These are phyloP conservation scores for Scaptomyza montana DNA, from an alignment of 1,140 invertebrate genomes.

Conservation along the genomic window DNA sequence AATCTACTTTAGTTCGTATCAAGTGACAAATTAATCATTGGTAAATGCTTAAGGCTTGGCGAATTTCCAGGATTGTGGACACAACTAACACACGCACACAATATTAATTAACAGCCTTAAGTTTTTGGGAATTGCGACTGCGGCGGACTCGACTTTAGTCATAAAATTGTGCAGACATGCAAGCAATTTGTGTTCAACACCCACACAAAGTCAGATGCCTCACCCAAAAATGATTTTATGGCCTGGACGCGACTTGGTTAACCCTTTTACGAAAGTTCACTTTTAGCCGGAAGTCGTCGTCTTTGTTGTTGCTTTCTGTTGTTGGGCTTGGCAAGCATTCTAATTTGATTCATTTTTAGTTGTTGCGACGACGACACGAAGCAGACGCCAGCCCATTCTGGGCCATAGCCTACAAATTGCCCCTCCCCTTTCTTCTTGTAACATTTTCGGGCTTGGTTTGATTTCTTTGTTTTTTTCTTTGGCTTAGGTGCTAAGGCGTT, in stretches of 20 bases:
- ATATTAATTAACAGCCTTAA: conserved; percentile 56
- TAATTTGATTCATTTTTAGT: conserved; percentile 69
- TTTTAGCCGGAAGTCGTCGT: conserved; percentile 72
- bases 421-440: neutral
- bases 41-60: conserved; percentile 39
- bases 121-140: conserved; percentile 40
- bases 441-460: neutral
- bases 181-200: conserved; percentile 71
- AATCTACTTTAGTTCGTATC: conserved; percentile 31
- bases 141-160: conserved; percentile 13
- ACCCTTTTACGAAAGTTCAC: conserved; percentile 73
- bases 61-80: conserved; percentile 16
- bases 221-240: conserved; percentile 40
- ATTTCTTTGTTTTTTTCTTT: conserved; percentile 18
- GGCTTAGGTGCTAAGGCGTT: conserved; percentile 64
- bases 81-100: conserved; percentile 6
- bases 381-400: conserved; percentile 9
- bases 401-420: conserved; percentile 24
- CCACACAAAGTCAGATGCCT: conserved; percentile 24
- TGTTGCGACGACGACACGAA: conserved; percentile 45
- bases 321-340: conserved; percentile 62
- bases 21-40: conserved; percentile 49
- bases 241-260: conserved; percentile 64
- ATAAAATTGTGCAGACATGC: conserved; percentile 75
- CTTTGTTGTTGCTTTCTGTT: conserved; percentile 17